Conservation (phyloP, 2,113 vertebrate genomes). For the Aphyosemion australe region DNA sequence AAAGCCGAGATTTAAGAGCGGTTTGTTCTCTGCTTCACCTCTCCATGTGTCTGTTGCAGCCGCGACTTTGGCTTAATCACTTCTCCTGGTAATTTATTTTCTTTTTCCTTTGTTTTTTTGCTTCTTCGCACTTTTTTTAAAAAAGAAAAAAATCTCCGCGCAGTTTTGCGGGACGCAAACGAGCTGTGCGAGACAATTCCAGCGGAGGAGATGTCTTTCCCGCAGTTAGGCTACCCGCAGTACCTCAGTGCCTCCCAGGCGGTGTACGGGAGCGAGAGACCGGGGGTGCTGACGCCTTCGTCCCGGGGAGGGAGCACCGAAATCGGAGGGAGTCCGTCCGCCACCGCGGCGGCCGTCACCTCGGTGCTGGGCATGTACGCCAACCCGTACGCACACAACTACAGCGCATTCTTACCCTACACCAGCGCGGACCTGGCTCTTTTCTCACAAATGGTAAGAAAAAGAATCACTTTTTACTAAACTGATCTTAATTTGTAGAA, state of each 20-base stretch:
- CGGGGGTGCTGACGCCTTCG: slow-evolving; percentile 86
- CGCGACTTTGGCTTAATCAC: slow-evolving; percentile 56
- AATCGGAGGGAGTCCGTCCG: slow-evolving; percentile 85
- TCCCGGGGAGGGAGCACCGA: slow-evolving; percentile 86
- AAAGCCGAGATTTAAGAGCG: slow-evolving; percentile 80
- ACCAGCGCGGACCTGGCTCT: slow-evolving; percentile 93
- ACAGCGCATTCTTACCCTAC: slow-evolving; percentile 97
- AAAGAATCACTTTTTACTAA: neutral
- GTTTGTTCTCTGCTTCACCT: slow-evolving; percentile 68
- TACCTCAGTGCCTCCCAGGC: slow-evolving; percentile 92
- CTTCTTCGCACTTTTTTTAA: slow-evolving; percentile 16
- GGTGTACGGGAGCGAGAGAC: slow-evolving; percentile 89
- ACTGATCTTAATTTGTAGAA: too few species aligned
- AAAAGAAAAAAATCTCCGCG: slow-evolving; percentile 26
- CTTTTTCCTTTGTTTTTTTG: slow-evolving; percentile 37
- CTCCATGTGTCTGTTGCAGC: slow-evolving; percentile 67
- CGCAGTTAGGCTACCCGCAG: slow-evolving; percentile 95
- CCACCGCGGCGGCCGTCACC: slow-evolving; percentile 84
- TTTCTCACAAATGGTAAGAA: slow-evolving; percentile 96
- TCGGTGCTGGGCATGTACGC: slow-evolving; percentile 96
- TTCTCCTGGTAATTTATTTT: slow-evolving; percentile 21
- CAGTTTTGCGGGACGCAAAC: slow-evolving; percentile 56
- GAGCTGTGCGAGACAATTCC: slow-evolving; percentile 46
- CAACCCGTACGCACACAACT: slow-evolving; percentile 92
- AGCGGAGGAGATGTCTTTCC: slow-evolving; percentile 90